Evolutionary conservation across 2,888 invertebrate species (phyloP), one percentile per base, ranked within the genome.

Genomic region (Phyllotreta striolata): DNA sequence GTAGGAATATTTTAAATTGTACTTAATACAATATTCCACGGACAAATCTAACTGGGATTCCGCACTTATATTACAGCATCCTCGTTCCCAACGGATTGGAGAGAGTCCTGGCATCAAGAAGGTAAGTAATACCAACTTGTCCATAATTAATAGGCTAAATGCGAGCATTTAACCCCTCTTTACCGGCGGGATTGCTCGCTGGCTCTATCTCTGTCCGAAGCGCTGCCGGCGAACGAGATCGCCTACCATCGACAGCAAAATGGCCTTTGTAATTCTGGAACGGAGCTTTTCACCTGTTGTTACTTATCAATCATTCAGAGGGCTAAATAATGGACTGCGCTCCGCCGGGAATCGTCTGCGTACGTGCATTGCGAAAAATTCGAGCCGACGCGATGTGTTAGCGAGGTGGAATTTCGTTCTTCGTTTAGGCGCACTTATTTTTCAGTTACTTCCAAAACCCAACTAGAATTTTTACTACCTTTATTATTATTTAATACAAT

Each of bases 31-130:
- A 24, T 24, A 24, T 24, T 24, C 24, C 24, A 24, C 24, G 24
- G 38, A 54, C 52, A 71, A 70, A 69, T 70, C 70, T 71, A 57
- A 56, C 56, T 6, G 7, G 37, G 49, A 57, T 58, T 39, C 49
- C 34, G 35, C 41, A 41, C 63, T 58, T 67, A 62, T 74, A 70
- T 79, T 79, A 70, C 77, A 80, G 79, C 78, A 64, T 72, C 77
- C 1, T 44, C 65, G 73, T 80, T 81, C 80, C 80, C 81, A 66
- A 73, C 74, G 74, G 81, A 81, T 72, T 81, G 81, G 81, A 77
- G 81, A 76, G 81, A 81, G 73, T 74, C 80, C 76, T 81, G 81
- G 81, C 81, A 81, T 78, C 81, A 81, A 80, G 81, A 81, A 78
- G 81, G 81, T 80, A 80, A 80, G 81, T 80, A 79, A 78, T 78